Percentiles rank a stretch among this genome's conserved stretches.
Conservation (phyloP, 2,797 vertebrate genomes). For the Bufotes viridis region DNA sequence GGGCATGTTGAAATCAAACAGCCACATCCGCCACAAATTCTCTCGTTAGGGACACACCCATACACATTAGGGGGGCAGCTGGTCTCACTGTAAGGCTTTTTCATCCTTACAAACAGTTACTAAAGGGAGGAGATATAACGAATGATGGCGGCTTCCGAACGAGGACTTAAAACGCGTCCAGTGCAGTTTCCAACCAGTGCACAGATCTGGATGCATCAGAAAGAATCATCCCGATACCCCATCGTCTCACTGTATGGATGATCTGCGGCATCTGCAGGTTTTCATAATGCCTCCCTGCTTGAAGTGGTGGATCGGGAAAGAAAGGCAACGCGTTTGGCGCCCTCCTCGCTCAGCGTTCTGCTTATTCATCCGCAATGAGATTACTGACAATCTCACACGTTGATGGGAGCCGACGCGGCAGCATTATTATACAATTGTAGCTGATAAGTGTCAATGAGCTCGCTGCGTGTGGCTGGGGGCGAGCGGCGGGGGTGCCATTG, state of each 20-base stretch:
- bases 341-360: background rate
- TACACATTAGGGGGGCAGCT: too few relatives aligned
- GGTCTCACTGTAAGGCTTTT: too few relatives aligned
- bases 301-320: background rate
- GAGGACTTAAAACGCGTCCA: too few relatives aligned
- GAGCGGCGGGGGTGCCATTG: background rate
- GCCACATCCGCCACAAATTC: too few relatives aligned
- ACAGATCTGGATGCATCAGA: background rate
- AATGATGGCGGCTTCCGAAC: too few relatives aligned
- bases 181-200: too few relatives aligned
- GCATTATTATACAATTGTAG: slow-evolving; percentile 15
- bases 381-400: background rate
- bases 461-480: background rate
- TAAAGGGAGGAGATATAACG: too few relatives aligned
- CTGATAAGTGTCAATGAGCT: slow-evolving; percentile 24
- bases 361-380: slow-evolving; percentile 2
- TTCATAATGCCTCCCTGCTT: background rate
- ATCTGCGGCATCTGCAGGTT: background rate
- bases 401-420: background rate
- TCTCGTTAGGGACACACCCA: too few relatives aligned
- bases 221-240: background rate
- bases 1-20: too few relatives aligned
- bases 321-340: background rate
- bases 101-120: too few relatives aligned
- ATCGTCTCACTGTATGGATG: background rate